These are phyloP conservation scores for Tetranychus urticae DNA, from an alignment of 1,140 invertebrate species.

Conservation along the genomic window DNA sequence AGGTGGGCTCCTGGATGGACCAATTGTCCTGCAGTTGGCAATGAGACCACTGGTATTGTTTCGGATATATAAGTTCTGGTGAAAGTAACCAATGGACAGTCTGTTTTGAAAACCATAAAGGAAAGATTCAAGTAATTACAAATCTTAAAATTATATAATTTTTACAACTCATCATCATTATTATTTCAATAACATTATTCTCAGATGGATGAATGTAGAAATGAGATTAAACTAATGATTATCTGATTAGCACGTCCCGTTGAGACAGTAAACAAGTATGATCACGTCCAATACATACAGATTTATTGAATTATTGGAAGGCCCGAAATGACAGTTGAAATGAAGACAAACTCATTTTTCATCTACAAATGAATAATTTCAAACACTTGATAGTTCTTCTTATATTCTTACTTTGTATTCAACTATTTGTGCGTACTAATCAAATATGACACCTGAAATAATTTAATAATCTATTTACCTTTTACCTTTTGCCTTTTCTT, in stretches of 20 bases:
- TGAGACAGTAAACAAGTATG: too few species aligned
- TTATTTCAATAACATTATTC: not conserved
- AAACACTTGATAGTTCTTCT: too few species aligned
- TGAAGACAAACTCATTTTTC: not conserved
- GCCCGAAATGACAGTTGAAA: too few species aligned
- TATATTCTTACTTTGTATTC: not conserved
- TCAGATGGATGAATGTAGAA: not conserved
- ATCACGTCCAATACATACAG: too few species aligned
- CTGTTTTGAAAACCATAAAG: slow-evolving; percentile 15
- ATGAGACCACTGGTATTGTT: slow-evolving; percentile 55
- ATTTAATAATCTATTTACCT: too few species aligned
- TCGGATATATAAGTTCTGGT: slow-evolving; percentile 42
- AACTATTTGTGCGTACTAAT: too few species aligned
- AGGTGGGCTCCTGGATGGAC: slow-evolving; percentile 63
- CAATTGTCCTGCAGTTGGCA: slow-evolving; percentile 56
- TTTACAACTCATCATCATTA: too few species aligned
- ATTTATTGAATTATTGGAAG: not conserved
- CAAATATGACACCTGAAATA: too few species aligned
- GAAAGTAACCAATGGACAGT: slow-evolving; percentile 54
- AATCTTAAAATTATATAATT: too few species aligned
- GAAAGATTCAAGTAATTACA: too few species aligned
- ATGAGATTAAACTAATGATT: not conserved
- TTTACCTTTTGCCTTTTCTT: too few species aligned
- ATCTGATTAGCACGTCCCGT: too few species aligned
- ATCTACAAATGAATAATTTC: not conserved